Evolutionary conservation across 2,888 invertebrate species (phyloP).

Genomic region (Helicoverpa assulta): DNA sequence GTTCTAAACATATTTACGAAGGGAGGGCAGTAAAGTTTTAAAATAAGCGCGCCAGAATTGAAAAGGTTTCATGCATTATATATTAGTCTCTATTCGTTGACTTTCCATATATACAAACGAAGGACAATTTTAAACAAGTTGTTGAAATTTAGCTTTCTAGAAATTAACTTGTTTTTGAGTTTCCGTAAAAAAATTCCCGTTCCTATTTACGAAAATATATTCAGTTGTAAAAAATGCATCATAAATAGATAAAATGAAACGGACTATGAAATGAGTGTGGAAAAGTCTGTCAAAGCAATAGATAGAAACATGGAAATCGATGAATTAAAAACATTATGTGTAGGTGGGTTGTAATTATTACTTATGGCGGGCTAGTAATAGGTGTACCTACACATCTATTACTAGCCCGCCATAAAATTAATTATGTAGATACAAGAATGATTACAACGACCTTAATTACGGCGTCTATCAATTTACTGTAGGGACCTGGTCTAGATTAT

Average conservation of each 20-base stretch:
- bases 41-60: background rate
- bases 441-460: constrained; percentile 29
- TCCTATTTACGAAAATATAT: too few species aligned
- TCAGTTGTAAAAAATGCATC: background rate
- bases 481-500: constrained; percentile 1
- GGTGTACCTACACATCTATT: too few species aligned
- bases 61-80: constrained; percentile 28
- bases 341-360: constrained; percentile 1
- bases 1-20: background rate
- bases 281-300: too few species aligned
- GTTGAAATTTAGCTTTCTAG: background rate
- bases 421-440: constrained; percentile 22
- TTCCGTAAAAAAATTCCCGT: too few species aligned
- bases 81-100: constrained; percentile 7
- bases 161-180: background rate
- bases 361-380: too few species aligned
- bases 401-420: constrained; percentile 21
- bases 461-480: constrained; percentile 6
- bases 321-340: background rate
- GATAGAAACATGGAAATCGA: background rate
- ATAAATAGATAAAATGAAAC: background rate
- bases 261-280: background rate
- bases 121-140: background rate
- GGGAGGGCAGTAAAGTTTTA: background rate
- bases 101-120: background rate